These are phyloP conservation scores for Drosophila burlai DNA, from an alignment of 1,140 invertebrate genomes.

Conservation along the genomic window DNA sequence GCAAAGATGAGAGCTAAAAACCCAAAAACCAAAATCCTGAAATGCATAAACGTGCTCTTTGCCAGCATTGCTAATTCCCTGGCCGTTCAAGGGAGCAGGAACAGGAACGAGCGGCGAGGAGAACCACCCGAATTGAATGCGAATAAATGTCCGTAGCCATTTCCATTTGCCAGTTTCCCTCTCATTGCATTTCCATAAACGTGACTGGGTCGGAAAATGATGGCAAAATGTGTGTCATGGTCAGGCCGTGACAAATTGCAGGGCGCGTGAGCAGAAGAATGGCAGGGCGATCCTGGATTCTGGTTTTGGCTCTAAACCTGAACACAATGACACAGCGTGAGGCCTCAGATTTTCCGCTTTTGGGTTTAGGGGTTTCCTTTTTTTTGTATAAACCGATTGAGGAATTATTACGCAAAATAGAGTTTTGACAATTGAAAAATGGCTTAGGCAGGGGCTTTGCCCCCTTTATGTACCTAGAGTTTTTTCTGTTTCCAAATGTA, in stretches of 20 bases:
- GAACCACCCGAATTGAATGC: constrained; percentile 66
- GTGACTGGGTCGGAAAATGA: constrained; percentile 39
- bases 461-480: neutral
- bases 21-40: constrained; percentile 1
- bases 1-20: neutral
- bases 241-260: constrained; percentile 74
- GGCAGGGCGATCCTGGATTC: constrained; percentile 22
- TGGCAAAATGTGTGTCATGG: constrained; percentile 73
- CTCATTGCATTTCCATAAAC: constrained; percentile 47
- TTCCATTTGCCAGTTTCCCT: constrained; percentile 48
- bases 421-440: constrained; percentile 47
- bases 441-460: constrained; percentile 12
- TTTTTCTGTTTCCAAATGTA: neutral
- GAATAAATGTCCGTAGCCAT: constrained; percentile 63
- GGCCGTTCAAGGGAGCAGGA: constrained; percentile 16
- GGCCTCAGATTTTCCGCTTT: constrained; percentile 33
- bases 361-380: neutral
- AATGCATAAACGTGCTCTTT: constrained; percentile 72
- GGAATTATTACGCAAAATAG: constrained; percentile 80
- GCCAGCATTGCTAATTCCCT: constrained; percentile 69
- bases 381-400: constrained; percentile 62
- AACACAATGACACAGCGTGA: constrained; percentile 68
- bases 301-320: constrained; percentile 22
- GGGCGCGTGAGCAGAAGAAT: constrained; percentile 76
- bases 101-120: constrained; percentile 4